A percentile compares a stretch with the other conserved stretches of the same genome.
These are phyloP conservation scores for Drosophila pandora DNA, from an alignment of 1,140 invertebrate species.

Conservation along the genomic window DNA sequence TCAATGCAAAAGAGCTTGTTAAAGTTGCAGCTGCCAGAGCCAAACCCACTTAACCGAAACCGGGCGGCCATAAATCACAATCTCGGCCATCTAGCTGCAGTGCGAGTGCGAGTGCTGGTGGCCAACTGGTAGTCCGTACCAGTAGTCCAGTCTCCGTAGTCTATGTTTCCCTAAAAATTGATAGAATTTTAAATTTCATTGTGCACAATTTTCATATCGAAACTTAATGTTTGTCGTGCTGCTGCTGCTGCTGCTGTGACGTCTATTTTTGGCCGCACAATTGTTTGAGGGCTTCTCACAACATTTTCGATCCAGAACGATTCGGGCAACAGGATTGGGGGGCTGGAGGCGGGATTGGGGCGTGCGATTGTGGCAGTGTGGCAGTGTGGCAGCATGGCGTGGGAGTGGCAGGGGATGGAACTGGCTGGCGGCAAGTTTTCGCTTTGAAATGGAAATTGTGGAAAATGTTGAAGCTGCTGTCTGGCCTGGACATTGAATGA, in stretches of 20 bases:
- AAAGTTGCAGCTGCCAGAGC: constrained; percentile 13
- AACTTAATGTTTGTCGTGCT: constrained; percentile 34
- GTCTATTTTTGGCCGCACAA: constrained; percentile 51
- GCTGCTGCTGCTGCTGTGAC: constrained; percentile 5
- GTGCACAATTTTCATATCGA: constrained; percentile 45
- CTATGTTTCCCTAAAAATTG: constrained; percentile 39
- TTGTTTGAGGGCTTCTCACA: constrained; percentile 27
- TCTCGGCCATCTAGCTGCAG: constrained; percentile 19
- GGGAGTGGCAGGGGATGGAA: background rate
- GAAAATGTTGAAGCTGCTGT: constrained; percentile 45
- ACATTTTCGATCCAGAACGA: constrained; percentile 26
- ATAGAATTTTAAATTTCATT: constrained; percentile 64
- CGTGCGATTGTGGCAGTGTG: too few relatives aligned
- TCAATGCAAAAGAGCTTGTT: constrained; percentile 5
- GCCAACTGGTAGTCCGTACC: background rate
- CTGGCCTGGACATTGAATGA: constrained; percentile 54
- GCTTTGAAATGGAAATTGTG: constrained; percentile 70
- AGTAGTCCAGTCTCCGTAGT: background rate
- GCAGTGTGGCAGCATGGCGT: too few relatives aligned
- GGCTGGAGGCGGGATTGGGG: background rate
- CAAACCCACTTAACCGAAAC: constrained; percentile 22
- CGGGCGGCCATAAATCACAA: constrained; percentile 47
- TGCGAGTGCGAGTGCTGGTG: background rate
- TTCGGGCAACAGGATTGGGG: background rate
- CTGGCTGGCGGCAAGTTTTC: constrained; percentile 50